phyloP scores from a whole-genome alignment of 2,113 vertebrate genomes.

The Gambusia affinis region DNA sequence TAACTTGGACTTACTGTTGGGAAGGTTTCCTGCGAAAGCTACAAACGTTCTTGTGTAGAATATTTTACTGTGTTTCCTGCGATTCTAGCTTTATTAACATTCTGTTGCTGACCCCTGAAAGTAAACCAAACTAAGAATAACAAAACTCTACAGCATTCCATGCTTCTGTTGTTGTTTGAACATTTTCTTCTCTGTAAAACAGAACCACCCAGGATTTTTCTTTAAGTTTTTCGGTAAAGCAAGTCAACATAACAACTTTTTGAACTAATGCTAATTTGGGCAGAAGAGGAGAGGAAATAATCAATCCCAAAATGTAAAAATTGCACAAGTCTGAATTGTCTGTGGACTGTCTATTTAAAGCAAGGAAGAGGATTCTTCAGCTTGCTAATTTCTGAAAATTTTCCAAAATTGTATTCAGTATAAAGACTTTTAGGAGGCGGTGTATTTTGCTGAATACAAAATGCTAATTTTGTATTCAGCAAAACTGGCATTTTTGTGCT shows the following conservation, averaged over 20 bases:
- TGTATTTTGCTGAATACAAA: too few relatives aligned
- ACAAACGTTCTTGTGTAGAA: slow-evolving; percentile 27
- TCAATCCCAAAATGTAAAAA: slow-evolving; percentile 43
- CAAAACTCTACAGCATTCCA: slow-evolving; percentile 51
- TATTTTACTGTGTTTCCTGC: slow-evolving; percentile 37
- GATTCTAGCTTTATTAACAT: slow-evolving; percentile 53
- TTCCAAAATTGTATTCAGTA: slow-evolving; percentile 38
- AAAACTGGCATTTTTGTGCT: too few relatives aligned
- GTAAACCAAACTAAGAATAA: slow-evolving; percentile 34
- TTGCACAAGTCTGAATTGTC: slow-evolving; percentile 48
- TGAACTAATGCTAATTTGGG: slow-evolving; percentile 57
- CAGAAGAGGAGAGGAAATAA: slow-evolving; percentile 35
- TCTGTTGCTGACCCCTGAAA: slow-evolving; percentile 48
- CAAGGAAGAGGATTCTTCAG: slow-evolving; percentile 9
- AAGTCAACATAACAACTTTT: slow-evolving; percentile 48
- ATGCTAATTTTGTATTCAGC: too few relatives aligned
- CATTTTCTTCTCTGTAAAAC: slow-evolving; percentile 11
- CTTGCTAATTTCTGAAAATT: slow-evolving; percentile 27
- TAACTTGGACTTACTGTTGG: slow-evolving; percentile 33
- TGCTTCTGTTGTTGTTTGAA: slow-evolving; percentile 13
- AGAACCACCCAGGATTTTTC: slow-evolving; percentile 36
- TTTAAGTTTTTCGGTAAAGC: slow-evolving; percentile 18
- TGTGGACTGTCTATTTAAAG: slow-evolving; percentile 17
- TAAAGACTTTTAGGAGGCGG: slow-evolving; percentile 37
- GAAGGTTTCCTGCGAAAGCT: slow-evolving; percentile 32